These are phyloP conservation scores for Barnardius zonarius DNA, from an alignment of 2,113 vertebrate genomes.

Conservation along the genomic window DNA sequence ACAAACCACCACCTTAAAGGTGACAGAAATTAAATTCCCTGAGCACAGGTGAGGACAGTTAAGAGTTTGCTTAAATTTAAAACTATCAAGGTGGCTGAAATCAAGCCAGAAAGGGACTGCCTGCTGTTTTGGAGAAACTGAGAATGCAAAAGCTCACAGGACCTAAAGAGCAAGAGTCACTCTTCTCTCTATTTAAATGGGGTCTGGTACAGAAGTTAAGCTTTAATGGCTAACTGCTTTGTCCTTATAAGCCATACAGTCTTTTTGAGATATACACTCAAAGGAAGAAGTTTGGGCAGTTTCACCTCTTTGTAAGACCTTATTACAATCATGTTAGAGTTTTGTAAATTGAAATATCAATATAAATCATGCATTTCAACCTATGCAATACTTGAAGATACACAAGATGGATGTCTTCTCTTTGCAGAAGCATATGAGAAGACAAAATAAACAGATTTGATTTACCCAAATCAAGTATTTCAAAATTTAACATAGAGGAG, in stretches of 20 bases:
- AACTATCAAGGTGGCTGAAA: neutral
- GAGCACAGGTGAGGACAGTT: neutral
- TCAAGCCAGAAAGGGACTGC: neutral
- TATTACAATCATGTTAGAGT: neutral
- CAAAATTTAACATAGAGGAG: neutral
- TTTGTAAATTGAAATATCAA: neutral
- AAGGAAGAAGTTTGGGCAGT: neutral
- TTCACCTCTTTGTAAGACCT: neutral
- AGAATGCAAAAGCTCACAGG: neutral
- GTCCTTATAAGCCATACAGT: neutral
- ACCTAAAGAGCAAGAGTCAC: neutral
- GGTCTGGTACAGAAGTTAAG: neutral
- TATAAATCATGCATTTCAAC: neutral
- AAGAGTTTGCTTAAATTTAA: neutral
- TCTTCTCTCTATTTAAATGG: neutral
- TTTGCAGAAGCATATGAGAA: neutral
- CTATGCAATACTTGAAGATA: neutral
- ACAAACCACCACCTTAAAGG: neutral
- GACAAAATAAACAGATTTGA: neutral
- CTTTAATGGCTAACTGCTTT: neutral
- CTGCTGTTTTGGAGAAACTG: neutral
- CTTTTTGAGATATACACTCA: neutral
- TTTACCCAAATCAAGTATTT: neutral
- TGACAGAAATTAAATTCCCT: neutral
- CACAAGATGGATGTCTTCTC: neutral